Evolutionary conservation across 2,888 invertebrate genomes (phyloP), one percentile per base, ranked within the genome.

Genomic region (Papilio gigon): DNA sequence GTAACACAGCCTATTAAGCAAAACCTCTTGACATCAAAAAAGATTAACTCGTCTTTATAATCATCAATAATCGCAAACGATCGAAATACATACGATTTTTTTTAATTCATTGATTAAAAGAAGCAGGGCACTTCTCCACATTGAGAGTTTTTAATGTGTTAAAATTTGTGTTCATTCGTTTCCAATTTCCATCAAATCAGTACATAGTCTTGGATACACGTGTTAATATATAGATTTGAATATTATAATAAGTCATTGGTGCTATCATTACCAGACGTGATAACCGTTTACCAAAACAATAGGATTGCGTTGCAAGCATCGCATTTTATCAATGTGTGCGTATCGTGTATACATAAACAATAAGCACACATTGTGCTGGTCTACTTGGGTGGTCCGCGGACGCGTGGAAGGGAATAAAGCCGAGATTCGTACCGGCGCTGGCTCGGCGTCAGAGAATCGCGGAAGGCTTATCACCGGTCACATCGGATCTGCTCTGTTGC

Each of bases 391-490:
- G 85, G 81, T 84, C 80, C 80, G 81, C 75, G 58, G 56, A 20
- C 78, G 74, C 67, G 82, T 81, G 79, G 77, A 83, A 84, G 85
- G 79, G 84, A 86, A 88, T 88, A 87, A 85, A 88, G 85, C 82
- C 82, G 89, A 89, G 89, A 90, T 88, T 87, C 84, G 87, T 87
- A 84, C 76, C 84, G 81, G 80, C 81, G 80, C 77, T 71, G 85
- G 89, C 84, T 82, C 85, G 85, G 85, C 87, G 88, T 85, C 87
- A 84, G 86, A 84, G 86, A 90, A 89, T 88, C 88, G 89, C 88
- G 83, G 84, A 86, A 81, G 76, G 80, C 84, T 86, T 87, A 89
- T 89, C 88, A 77, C 74, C 84, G 80, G 88, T 88, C 89, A 83
- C 82, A 86, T 90, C 87, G 77, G 77, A 88, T 89, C 87, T 87